Base-by-base conservation (phyloP, 2,113 vertebrate genomes). In the human (Homo sapiens) region DNA sequence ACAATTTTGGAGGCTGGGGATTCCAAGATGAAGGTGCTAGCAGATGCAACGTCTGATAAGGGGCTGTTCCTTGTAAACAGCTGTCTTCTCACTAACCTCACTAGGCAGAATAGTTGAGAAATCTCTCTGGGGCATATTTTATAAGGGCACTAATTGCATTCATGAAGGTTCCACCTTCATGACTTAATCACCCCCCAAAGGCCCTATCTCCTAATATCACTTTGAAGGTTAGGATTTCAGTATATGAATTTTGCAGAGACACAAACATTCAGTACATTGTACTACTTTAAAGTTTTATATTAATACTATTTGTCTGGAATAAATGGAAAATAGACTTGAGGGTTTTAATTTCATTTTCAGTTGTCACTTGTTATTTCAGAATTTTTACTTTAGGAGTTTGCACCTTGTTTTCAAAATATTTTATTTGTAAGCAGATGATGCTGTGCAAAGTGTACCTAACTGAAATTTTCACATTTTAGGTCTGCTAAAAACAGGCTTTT, bases 341-440 rank as follows among this genome's bases (percentile, higher is more conserved):
- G 18, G 6, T 55, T 92, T 87, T 82, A 81, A 66, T 90, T 94
- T 59, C 4, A 78, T 88, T 83, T 96, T 93, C 13, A 90, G 25
- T 66, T 80, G 16, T 89, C 83, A 68, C 10, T 75, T 80, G 30
- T 82, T 92, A 85, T 79, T 84, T 93, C 6, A 95, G 9, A 84
- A 76, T 89, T 70, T 70, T 59, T 78, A 52, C 3, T 55, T 95
- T 83, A 80, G 25, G 35, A 76, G 52, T 80, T 70, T 86, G 6
- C 32, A 14, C 43, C 55, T 4, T 72, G 27, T 75, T 35, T 61
- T 91, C 73, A 76, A 92, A 82, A 78, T 35, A 85, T 89, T 45
- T 97, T 94, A 79, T 66, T 73, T 83, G 38, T 0, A 76, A 43
- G 17, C 4, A 72, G 20, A n/a, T 78, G 66, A 52, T 93, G 2